These are phyloP conservation scores for Hybognathus amarus DNA, from an alignment of 2,797 vertebrate species.

Conservation along the genomic window DNA sequence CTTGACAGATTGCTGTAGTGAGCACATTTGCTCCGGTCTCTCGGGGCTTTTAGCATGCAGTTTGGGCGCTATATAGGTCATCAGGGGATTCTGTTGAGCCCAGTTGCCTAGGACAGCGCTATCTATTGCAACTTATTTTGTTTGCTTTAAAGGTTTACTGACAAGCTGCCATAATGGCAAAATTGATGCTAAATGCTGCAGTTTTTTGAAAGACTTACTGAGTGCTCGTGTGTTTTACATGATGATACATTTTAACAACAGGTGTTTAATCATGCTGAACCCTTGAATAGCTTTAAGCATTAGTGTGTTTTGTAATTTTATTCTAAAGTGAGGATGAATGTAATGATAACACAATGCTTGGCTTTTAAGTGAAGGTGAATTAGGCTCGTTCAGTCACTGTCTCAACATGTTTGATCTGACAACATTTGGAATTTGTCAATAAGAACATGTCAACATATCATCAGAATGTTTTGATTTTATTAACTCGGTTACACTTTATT, in stretches of 20 bases:
- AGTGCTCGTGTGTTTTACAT: neutral
- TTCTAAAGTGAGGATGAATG: neutral
- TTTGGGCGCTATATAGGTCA: constrained; percentile 74
- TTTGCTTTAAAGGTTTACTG: constrained; percentile 19
- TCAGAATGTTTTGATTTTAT: neutral
- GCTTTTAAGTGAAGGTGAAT: neutral
- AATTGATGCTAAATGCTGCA: constrained; percentile 1
- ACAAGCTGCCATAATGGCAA: constrained; percentile 15
- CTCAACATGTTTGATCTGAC: constrained; percentile 6
- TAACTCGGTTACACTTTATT: no score
- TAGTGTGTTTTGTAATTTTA: neutral
- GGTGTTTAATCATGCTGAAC: constrained; percentile 15
- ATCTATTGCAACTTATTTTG: constrained; percentile 1
- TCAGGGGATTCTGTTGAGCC: constrained; percentile 71
- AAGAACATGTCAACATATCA: neutral
- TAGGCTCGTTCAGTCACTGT: neutral
- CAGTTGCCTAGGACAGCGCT: constrained; percentile 46
- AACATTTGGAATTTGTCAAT: constrained; percentile 1
- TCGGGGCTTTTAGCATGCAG: constrained; percentile 63
- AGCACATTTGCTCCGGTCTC: constrained; percentile 42
- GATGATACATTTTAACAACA: neutral
- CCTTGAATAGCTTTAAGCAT: constrained; percentile 8
- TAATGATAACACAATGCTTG: neutral
- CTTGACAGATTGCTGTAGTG: constrained; percentile 53
- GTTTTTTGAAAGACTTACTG: constrained; percentile 2